Base-by-base conservation (phyloP, 2,888 invertebrate species). In the Agapostemon virescens region DNA sequence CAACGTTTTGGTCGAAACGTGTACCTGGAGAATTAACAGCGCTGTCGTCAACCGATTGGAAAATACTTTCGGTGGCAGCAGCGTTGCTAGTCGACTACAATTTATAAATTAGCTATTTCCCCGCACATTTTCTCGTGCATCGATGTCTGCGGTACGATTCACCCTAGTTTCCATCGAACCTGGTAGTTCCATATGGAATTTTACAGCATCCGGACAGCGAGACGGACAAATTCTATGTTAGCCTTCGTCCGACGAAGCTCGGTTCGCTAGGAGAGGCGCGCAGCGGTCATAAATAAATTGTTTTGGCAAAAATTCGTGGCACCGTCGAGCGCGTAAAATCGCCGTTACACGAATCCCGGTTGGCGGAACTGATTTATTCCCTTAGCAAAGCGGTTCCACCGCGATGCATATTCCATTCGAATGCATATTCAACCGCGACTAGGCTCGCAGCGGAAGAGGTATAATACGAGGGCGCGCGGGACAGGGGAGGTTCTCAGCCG, bases 391-490 rank as follows among this genome's bases (percentile, higher is more conserved):
- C 23, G 52, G 36, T 33, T 40, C 58, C 30, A 33, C 26, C 73
- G 42, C 66, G 45, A 80, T 80, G 81, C 81, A 76, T 76, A 76
- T 82, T 81, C 76, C 69, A 70, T 52, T 20, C 42, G 66, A 64
- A 77, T 82, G 74, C 77, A 82, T 82, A 82, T 77, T 77, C 69
- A 74, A 72, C 52, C 58, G 52, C 55, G 69, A 70, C 61, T 73
- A 61, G 63, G n/a, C 17, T 23, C 45, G 64, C n/a, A 17, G 33
- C 15, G 33, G 26, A 38, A 13, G 7, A n/a, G 55, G 26, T 38
- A 42, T 52, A 63, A 52, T 33, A 73, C 55, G 55, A 13, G 26
- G 1, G 23, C n/a, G 20, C 6, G 26, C 23, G 36, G n/a, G 30
- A 30, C 20, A 17, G 38, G 33, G 33, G 36, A 4, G 63, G 36